Evolutionary conservation across 2,113 vertebrate genomes (phyloP), one percentile per base, ranked within the genome.

Genomic region (Gorsachius goisagi): DNA sequence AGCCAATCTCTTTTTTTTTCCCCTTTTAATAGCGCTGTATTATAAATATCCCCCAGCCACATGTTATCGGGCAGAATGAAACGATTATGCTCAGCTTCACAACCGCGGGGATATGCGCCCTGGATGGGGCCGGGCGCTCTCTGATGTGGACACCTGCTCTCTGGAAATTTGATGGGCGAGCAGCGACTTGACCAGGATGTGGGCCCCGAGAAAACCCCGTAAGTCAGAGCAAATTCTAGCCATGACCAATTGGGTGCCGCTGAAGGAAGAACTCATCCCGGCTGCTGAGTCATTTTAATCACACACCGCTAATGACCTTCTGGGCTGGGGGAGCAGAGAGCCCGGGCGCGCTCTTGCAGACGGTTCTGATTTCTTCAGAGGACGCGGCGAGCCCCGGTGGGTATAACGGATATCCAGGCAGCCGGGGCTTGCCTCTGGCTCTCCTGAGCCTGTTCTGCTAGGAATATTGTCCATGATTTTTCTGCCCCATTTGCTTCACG

Each of bases 1-100:
- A 81, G 84, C 45, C 87, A 94, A 92, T 96, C 90, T 89, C 76
- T 94, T 97, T 95, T 41, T n/a, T 41, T 93, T 95, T 77, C 87
- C 90, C 89, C 80, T 92, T 95, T 84, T 94, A 97, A 97, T 94
- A 93, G 92, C 9, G 0, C 92, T 76, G 90, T 60, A 92, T 96
- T 95, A 95, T 93, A 96, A 95, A 94, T 97, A 97, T 95, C 94
- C 84, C 96, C 89, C 94, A 93, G 87, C 90, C 96, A 96, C 97
- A 95, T 93, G 90, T 95, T 95, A 97, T 96, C 97, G 89, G 90
- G 47, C 96, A 96, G 92, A 89, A 96, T 96, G 96, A 97, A 96
- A 92, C 95, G 93, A 95, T 97, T 97, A 96, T 27, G 84, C 73
- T 91, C 58, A 1, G 17, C 90, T 92, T 95, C 95, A 89, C 92